phyloP scores from a whole-genome alignment of 1,140 invertebrate genomes.

The Bombus pascuorum region DNA sequence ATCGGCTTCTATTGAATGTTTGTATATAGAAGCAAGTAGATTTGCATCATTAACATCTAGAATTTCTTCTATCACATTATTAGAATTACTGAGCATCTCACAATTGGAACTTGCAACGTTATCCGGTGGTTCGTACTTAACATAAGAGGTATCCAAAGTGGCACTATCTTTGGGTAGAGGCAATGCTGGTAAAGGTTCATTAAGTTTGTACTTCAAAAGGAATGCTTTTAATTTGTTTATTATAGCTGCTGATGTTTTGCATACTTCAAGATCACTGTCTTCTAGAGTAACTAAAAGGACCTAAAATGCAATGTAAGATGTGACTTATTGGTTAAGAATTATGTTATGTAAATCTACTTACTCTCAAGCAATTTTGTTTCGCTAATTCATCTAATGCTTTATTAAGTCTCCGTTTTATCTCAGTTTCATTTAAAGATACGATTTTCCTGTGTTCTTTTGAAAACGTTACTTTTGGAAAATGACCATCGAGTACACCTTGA shows the following conservation, averaged over 20 bases:
- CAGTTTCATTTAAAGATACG: constrained; percentile 86
- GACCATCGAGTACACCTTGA: constrained; percentile 91
- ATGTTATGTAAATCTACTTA: constrained; percentile 60
- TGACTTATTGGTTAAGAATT: neutral
- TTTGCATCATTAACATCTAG: constrained; percentile 83
- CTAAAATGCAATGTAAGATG: constrained; percentile 55
- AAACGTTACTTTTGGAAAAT: constrained; percentile 90
- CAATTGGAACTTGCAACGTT: constrained; percentile 52
- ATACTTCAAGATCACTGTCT: constrained; percentile 88
- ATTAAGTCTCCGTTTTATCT: constrained; percentile 86
- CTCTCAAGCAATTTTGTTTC: constrained; percentile 86
- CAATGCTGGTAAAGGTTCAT: constrained; percentile 72
- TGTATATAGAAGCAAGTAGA: constrained; percentile 84
- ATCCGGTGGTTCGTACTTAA: constrained; percentile 61
- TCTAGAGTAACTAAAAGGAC: constrained; percentile 85
- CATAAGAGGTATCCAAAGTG: constrained; percentile 69
- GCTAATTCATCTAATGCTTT: constrained; percentile 87
- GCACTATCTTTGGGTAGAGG: constrained; percentile 78
- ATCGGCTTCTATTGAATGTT: constrained; percentile 79
- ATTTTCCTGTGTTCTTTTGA: constrained; percentile 90
- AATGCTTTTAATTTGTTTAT: constrained; percentile 84
- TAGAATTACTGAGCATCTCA: constrained; percentile 50
- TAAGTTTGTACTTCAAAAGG: constrained; percentile 84
- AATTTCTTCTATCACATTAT: constrained; percentile 78
- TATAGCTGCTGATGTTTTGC: constrained; percentile 84